Conservation (phyloP, 2,888 invertebrate species). For the Ferrisia virgata region DNA sequence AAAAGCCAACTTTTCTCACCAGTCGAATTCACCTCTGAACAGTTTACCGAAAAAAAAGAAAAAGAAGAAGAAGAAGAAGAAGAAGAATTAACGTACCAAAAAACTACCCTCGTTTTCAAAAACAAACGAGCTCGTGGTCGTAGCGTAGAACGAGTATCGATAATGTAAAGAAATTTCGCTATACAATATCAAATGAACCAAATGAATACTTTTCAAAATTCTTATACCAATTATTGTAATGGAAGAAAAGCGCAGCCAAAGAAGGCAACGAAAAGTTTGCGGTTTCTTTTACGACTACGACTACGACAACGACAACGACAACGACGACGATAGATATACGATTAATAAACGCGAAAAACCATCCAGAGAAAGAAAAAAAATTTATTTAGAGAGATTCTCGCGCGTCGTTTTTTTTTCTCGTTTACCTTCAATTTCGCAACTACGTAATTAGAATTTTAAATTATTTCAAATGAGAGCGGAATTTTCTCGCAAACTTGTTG, state of each 20-base stretch:
- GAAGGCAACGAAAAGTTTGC: neutral
- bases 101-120: neutral
- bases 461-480: neutral
- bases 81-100: too few species aligned
- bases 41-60: neutral
- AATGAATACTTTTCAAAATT: neutral
- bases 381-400: neutral
- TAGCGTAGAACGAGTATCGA: too few species aligned
- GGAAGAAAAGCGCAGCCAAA: neutral
- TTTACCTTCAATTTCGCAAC: neutral
- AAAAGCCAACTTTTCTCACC: neutral
- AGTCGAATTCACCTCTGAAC: neutral
- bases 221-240: neutral
- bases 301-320: neutral
- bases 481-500: constrained; percentile 26
- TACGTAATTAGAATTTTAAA: constrained; percentile 25
- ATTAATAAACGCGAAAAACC: neutral
- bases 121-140: neutral
- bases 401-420: neutral
- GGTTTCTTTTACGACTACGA: neutral
- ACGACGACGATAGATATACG: neutral
- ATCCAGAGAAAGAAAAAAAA: neutral
- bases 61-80: neutral
- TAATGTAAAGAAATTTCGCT: neutral
- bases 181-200: neutral